A percentile compares a stretch with the other conserved stretches of the same genome.
Evolutionary conservation across 2,113 vertebrate genomes (phyloP).

Genomic region (Struthidea cinerea): DNA sequence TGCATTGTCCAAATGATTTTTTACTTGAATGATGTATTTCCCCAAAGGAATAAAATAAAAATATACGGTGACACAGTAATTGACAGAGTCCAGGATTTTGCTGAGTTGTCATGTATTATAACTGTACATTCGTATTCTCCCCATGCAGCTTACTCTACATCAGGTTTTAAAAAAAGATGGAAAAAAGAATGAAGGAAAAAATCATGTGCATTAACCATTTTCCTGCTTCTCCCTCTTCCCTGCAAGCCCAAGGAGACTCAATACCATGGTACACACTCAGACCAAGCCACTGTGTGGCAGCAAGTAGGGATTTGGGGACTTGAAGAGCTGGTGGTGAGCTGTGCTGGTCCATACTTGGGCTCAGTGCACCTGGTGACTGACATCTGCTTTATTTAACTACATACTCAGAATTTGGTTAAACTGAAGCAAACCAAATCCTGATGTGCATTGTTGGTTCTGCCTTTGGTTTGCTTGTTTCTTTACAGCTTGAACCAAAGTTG

Average conservation of each 20-base stretch:
- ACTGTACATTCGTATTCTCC: neutral
- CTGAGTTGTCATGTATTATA: slow-evolving; percentile 16
- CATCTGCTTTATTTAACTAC: neutral
- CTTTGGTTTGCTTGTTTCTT: neutral
- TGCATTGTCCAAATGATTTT: slow-evolving; percentile 21
- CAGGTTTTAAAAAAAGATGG: neutral
- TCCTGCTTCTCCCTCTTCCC: neutral
- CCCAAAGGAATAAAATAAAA: slow-evolving; percentile 39
- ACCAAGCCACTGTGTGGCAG: neutral
- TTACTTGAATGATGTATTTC: neutral
- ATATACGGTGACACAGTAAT: neutral
- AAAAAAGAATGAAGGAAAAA: neutral
- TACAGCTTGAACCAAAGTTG: neutral
- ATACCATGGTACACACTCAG: neutral
- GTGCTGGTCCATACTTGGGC: neutral
- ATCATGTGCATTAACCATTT: neutral
- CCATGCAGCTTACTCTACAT: neutral
- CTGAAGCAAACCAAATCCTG: neutral
- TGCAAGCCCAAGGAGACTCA: neutral
- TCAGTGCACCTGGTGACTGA: neutral
- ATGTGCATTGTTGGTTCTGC: neutral
- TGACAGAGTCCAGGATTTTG: slow-evolving; percentile 33
- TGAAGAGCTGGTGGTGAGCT: neutral
- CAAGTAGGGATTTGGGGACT: neutral
- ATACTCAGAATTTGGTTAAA: neutral